A percentile compares a stretch with the other conserved stretches of the same genome.
These are phyloP conservation scores for Entomobrya proxima DNA, from an alignment of 2,888 invertebrate species.

Conservation along the genomic window DNA sequence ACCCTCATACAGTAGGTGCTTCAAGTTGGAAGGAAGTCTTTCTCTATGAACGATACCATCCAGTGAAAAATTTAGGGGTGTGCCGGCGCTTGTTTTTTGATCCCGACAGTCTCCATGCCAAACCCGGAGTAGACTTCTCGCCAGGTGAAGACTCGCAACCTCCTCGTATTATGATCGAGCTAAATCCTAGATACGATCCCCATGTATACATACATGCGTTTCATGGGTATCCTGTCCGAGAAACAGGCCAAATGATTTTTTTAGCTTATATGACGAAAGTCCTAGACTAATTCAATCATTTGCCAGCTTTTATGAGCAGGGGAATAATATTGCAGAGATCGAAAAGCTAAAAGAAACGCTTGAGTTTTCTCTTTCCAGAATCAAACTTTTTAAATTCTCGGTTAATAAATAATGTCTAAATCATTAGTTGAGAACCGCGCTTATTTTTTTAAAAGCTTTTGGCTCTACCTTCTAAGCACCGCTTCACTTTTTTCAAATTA, in stretches of 20 bases:
- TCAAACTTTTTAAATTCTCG: too few species aligned
- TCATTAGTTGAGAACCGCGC: not conserved
- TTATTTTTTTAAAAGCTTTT: not conserved
- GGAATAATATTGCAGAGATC: not conserved
- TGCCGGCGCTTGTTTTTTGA: not conserved
- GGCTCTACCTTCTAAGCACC: too few species aligned
- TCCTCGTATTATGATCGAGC: not conserved
- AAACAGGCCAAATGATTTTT: not conserved
- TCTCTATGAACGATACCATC: not conserved
- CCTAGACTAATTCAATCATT: not conserved
- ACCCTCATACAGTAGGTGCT: not conserved
- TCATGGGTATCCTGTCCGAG: not conserved
- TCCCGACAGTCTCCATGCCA: not conserved
- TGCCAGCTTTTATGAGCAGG: not conserved
- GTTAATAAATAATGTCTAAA: not conserved
- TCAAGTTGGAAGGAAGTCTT: not conserved
- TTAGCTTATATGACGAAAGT: not conserved
- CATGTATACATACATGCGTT: not conserved
- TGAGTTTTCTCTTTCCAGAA: not conserved
- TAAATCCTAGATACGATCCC: not conserved
- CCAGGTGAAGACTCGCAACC: not conserved
- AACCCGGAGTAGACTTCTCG: not conserved
- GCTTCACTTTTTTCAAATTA: not conserved
- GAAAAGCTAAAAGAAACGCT: not conserved
- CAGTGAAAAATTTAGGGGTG: not conserved